A percentile compares a stretch with the other conserved stretches of the same genome.
Evolutionary conservation across 2,113 vertebrate genomes (phyloP).

Genomic region (Sitta europaea): DNA sequence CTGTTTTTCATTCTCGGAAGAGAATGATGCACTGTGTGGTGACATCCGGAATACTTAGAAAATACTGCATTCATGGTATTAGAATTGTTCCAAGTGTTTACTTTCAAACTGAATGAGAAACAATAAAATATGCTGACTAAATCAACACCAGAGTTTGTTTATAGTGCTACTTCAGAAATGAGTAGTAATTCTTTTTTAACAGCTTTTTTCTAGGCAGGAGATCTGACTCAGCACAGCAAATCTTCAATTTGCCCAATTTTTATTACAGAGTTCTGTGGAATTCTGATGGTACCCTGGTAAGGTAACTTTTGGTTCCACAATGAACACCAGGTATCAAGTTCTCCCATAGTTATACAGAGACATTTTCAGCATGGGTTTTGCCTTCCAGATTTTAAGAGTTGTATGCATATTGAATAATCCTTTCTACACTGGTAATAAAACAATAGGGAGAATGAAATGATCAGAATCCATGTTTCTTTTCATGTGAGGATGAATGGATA

Average conservation of each 20-base stretch:
- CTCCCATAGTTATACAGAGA: background rate
- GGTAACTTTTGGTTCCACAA: background rate
- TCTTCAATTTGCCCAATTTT: background rate
- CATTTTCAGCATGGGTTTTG: background rate
- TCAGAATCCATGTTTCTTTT: background rate
- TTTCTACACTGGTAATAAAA: background rate
- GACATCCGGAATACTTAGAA: slow-evolving; percentile 10
- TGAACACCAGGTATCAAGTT: background rate
- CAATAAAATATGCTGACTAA: background rate
- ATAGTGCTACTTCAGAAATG: background rate
- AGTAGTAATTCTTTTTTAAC: background rate
- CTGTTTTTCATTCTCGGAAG: background rate
- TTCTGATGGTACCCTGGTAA: background rate
- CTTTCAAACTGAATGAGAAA: slow-evolving; percentile 14
- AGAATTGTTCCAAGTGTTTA: slow-evolving; percentile 41
- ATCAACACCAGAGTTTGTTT: slow-evolving; percentile 16
- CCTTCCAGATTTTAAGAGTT: background rate
- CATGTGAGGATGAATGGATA: background rate
- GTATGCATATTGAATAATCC: background rate
- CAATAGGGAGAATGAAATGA: background rate
- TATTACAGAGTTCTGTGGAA: background rate
- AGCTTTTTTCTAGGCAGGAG: background rate
- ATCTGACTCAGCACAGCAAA: background rate
- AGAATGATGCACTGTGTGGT: slow-evolving; percentile 4
- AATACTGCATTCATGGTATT: background rate